phyloP scores from a whole-genome alignment of 2,888 invertebrate species.

The Caenorhabditis sp. region DNA sequence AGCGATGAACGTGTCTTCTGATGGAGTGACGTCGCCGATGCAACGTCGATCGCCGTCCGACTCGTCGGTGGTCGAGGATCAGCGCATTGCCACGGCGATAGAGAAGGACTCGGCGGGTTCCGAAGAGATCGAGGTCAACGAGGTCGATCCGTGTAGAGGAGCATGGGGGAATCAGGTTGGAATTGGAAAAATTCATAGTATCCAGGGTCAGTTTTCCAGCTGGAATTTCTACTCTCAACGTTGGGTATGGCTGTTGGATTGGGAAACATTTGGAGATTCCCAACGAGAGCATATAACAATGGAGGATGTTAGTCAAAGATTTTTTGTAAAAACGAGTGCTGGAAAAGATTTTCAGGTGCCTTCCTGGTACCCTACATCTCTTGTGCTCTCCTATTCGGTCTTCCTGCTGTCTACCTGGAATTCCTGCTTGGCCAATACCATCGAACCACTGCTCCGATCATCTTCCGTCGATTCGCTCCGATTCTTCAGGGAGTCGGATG shows the following conservation, averaged over 20 bases:
- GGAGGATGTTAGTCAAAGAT: conserved; percentile 42
- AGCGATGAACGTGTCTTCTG: conserved; percentile 32
- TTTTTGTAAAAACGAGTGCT: neutral
- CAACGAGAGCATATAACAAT: conserved; percentile 77
- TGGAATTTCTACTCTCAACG: conserved; percentile 59
- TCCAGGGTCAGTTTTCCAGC: neutral
- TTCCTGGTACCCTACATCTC: conserved; percentile 83
- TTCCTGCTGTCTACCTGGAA: conserved; percentile 83
- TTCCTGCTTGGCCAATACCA: conserved; percentile 82
- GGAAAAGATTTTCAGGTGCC: conserved; percentile 78
- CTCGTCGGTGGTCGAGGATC: conserved; percentile 17
- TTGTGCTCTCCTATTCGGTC: conserved; percentile 83
- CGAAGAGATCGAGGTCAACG: conserved; percentile 20
- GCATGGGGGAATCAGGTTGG: conserved; percentile 59
- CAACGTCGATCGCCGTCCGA: conserved; percentile 33
- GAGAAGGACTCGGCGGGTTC: conserved; percentile 14
- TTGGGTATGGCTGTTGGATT: conserved; percentile 70
- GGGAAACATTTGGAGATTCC: conserved; percentile 78
- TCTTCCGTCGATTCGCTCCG: conserved; percentile 60
- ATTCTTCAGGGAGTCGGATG: conserved; percentile 88
- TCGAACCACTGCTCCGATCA: conserved; percentile 52
- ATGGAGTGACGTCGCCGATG: conserved; percentile 32
- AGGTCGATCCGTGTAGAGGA: conserved; percentile 50
- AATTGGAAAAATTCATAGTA: neutral
- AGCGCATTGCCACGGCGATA: conserved; percentile 19